A percentile compares a stretch with the other conserved stretches of the same genome.
phyloP scores from a whole-genome alignment of 2,888 invertebrate species.

The Stenurella melanura region DNA sequence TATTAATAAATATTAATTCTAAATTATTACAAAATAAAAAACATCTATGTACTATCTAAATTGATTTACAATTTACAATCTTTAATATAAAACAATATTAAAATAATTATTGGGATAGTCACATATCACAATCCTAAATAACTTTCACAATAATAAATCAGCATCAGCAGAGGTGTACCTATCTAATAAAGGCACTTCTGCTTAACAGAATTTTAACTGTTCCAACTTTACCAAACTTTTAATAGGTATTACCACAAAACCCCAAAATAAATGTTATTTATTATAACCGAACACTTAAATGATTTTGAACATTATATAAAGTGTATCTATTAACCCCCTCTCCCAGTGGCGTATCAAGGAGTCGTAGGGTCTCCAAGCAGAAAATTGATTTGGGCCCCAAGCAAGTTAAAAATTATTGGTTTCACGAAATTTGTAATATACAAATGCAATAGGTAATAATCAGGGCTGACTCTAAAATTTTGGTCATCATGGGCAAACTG shows the following conservation, averaged over 20 bases:
- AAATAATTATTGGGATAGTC: background rate
- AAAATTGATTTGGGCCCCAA: too few species aligned
- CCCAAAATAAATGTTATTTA: too few species aligned
- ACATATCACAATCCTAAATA: background rate
- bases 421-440: too few species aligned
- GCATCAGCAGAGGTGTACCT: background rate
- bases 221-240: background rate
- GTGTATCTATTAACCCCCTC: too few species aligned
- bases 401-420: too few species aligned
- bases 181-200: background rate
- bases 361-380: too few species aligned
- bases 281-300: too few species aligned
- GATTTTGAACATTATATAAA: too few species aligned
- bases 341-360: too few species aligned
- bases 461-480: too few species aligned
- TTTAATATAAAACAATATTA: background rate
- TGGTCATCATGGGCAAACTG: too few species aligned
- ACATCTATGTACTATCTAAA: background rate
- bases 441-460: too few species aligned
- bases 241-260: background rate
- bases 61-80: background rate
- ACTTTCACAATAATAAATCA: background rate
- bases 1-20: background rate
- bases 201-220: background rate
- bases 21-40: background rate